Evolutionary conservation across 2,797 vertebrate genomes (phyloP), one percentile per base, ranked within the genome.

Genomic region (Notoglanidium macrostoma): DNA sequence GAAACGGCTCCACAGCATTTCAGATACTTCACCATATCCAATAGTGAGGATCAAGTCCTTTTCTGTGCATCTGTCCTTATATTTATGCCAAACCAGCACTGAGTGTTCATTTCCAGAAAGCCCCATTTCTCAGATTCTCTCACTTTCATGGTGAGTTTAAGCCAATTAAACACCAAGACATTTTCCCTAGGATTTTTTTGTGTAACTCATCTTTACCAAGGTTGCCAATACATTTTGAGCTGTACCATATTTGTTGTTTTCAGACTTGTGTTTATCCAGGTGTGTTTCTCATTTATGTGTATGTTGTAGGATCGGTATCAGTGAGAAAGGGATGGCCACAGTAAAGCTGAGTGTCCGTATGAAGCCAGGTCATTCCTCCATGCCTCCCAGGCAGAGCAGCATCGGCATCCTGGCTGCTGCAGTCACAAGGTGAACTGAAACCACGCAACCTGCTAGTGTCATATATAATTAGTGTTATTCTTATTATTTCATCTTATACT

Each of bases 391-490:
- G 61, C 97, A 99, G 90, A 96, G 95, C 7, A 96, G 95, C 88
- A 98, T 99, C 87, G 98, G 98, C 83, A 97, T 99, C 91, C 95
- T 99, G 26, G 96, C 98, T 85, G 95, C 96, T 78, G 98, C 98
- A 0, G 89, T 99, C 85, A 95, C 95, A 94, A 97, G 96, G 98
- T 98, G 86, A 95, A 92, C 76, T 15, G 17, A 0, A 5, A 32
- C 0, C 35, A 61, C 21, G 26, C 32, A 44, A 44, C 21, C 55
- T 59, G 32, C 21, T 44, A 44, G 35, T 80, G 55, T 35, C 19
- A 29, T 54, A 32, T 32, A 77, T 83, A 35, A 4, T 19, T 32
- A 78, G 9, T n/a, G 61, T 23, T 55, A 10, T 61, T 9, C 40
- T 82, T 19, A 73, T 15, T 40, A 68, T 85, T 63, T 59, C 9